A percentile compares a stretch with the other conserved stretches of the same genome.
Conservation (phyloP, 2,888 invertebrate genomes). For the Rhyacophila evoluta region DNA sequence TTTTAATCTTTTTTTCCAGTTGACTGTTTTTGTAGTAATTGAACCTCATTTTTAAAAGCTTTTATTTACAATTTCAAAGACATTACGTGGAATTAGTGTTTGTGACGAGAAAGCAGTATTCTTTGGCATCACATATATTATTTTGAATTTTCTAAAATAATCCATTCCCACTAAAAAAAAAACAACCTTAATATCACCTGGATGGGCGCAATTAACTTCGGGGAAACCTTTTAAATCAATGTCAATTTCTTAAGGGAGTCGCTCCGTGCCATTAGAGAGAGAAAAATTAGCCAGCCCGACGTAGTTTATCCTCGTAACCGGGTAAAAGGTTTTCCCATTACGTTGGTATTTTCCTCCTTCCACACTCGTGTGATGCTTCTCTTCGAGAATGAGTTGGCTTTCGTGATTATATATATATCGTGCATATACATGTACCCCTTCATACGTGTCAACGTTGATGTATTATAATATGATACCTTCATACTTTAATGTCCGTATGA, state of each 20-base stretch:
- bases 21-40: no score
- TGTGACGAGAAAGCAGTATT: no score
- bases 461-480: no score
- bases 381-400: constrained; percentile 4
- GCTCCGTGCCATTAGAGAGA: constrained; percentile 38
- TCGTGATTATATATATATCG: no score
- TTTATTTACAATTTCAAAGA: no score
- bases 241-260: constrained; percentile 39
- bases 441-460: no score
- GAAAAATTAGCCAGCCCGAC: constrained; percentile 39
- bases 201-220: constrained; percentile 33
- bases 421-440: neutral
- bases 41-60: no score
- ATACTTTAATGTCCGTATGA: no score
- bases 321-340: constrained; percentile 46
- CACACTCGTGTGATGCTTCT: neutral
- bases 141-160: no score
- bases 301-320: constrained; percentile 33
- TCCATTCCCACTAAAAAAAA: neutral
- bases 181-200: constrained; percentile 26
- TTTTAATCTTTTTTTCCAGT: no score
- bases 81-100: no score
- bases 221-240: constrained; percentile 44
- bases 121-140: no score
- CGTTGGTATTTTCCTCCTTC: constrained; percentile 38